Conservation (phyloP, 2,113 vertebrate species). For the Leptobrachium ailaonicum region DNA sequence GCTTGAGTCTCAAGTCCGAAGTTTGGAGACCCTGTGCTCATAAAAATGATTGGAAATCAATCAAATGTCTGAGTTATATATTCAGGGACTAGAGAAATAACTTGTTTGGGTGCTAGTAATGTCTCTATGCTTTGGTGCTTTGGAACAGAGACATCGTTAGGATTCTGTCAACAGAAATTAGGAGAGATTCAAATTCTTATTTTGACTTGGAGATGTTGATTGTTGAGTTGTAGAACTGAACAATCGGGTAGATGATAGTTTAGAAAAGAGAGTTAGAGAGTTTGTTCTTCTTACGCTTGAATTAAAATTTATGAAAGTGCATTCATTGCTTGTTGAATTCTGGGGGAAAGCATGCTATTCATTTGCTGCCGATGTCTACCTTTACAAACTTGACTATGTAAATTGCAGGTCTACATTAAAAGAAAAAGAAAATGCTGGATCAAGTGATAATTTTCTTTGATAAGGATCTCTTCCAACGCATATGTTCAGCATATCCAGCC, state of each 20-base stretch:
- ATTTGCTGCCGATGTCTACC: slow-evolving; percentile 54
- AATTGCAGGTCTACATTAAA: slow-evolving; percentile 52
- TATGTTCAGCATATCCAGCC: slow-evolving; percentile 65
- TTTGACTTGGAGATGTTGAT: too few relatives aligned
- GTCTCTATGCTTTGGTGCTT: background rate
- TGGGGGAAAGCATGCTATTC: slow-evolving; percentile 28
- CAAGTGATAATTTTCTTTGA: slow-evolving; percentile 68
- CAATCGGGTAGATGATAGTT: too few relatives aligned
- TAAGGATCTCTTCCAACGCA: slow-evolving; percentile 81
- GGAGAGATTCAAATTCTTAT: background rate
- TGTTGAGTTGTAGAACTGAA: too few relatives aligned
- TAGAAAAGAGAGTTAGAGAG: too few relatives aligned
- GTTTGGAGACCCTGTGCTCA: too few relatives aligned
- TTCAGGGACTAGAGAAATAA: too few relatives aligned
- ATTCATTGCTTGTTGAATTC: slow-evolving; percentile 40
- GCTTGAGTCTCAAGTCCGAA: background rate
- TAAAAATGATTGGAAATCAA: too few relatives aligned
- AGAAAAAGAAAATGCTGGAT: slow-evolving; percentile 49
- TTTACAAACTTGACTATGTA: slow-evolving; percentile 56
- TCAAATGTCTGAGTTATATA: too few relatives aligned
- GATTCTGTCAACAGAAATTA: background rate
- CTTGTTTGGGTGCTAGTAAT: background rate
- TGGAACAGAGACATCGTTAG: background rate
- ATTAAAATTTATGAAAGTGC: slow-evolving; percentile 44
- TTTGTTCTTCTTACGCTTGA: too few relatives aligned